Evolutionary conservation across 1,140 invertebrate genomes (phyloP).

Genomic region (Calliphora vicina): DNA sequence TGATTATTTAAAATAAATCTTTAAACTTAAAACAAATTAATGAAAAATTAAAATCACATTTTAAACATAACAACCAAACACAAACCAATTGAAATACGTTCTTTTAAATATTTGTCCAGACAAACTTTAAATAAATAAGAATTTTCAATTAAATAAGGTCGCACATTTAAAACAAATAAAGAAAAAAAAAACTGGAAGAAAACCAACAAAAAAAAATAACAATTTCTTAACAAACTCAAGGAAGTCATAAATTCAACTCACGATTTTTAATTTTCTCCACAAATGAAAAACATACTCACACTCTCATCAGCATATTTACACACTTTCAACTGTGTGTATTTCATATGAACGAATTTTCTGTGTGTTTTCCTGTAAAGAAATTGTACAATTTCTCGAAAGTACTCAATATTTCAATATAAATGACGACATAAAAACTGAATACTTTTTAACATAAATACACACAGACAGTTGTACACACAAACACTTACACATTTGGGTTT

Average conservation of each 20-base stretch:
- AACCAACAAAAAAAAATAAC: background rate
- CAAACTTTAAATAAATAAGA: background rate
- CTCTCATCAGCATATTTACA: no score
- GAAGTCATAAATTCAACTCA: slow-evolving; percentile 5
- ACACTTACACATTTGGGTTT: no score
- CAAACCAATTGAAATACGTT: no score
- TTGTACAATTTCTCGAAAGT: background rate
- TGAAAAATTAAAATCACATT: no score
- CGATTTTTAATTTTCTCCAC: background rate
- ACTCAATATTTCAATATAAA: background rate
- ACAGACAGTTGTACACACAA: background rate
- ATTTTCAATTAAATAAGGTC: background rate
- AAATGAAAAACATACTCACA: no score
- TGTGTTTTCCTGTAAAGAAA: background rate
- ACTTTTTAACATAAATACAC: background rate
- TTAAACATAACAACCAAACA: no score
- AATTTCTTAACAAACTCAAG: background rate
- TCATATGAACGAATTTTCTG: background rate
- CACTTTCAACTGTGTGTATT: no score
- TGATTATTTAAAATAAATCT: no score
- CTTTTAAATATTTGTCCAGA: no score
- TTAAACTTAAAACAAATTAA: no score
- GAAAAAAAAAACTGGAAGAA: background rate
- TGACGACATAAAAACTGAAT: background rate
- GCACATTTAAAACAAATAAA: background rate